A percentile compares a stretch with the other conserved stretches of the same genome.
Evolutionary conservation across 2,113 vertebrate species (phyloP).

Genomic region (Taxidea taxus): DNA sequence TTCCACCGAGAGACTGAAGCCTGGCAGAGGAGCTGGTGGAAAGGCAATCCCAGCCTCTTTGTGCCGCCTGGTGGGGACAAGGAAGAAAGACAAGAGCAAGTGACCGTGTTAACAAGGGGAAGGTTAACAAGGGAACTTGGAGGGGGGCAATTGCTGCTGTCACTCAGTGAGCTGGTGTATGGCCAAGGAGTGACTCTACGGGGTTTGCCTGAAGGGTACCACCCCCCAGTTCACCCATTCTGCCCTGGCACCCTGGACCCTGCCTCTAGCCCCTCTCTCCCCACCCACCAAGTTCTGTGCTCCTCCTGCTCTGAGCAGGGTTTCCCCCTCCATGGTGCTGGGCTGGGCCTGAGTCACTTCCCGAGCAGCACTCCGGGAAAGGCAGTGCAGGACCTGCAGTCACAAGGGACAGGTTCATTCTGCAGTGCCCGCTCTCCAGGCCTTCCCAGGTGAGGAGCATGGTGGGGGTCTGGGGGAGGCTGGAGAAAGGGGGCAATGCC

Average conservation of each 20-base stretch:
- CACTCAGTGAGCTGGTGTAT: not conserved
- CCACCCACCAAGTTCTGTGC: not conserved
- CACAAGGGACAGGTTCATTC: not conserved
- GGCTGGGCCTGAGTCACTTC: conserved; percentile 19
- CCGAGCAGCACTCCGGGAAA: not conserved
- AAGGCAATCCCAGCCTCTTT: not conserved
- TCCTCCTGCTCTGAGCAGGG: not conserved
- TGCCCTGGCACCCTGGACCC: not conserved
- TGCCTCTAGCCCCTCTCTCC: not conserved
- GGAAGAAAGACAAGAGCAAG: not conserved
- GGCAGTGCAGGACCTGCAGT: not conserved
- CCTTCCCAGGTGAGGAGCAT: conserved; percentile 42
- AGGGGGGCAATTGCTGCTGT: rapidly evolving
- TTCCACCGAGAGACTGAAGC: not conserved
- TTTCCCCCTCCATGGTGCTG: not conserved
- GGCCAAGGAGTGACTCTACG: not conserved
- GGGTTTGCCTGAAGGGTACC: not conserved
- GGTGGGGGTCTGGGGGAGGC: not conserved
- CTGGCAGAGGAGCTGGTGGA: rapidly evolving
- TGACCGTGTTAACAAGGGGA: not conserved
- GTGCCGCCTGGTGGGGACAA: conserved; percentile 53
- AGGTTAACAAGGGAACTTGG: not conserved
- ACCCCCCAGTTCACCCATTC: not conserved
- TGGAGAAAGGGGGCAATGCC: not conserved
- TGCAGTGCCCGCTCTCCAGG: not conserved